Base-by-base conservation (phyloP, 2,113 vertebrate species). In the Osmerus eperlanus region DNA sequence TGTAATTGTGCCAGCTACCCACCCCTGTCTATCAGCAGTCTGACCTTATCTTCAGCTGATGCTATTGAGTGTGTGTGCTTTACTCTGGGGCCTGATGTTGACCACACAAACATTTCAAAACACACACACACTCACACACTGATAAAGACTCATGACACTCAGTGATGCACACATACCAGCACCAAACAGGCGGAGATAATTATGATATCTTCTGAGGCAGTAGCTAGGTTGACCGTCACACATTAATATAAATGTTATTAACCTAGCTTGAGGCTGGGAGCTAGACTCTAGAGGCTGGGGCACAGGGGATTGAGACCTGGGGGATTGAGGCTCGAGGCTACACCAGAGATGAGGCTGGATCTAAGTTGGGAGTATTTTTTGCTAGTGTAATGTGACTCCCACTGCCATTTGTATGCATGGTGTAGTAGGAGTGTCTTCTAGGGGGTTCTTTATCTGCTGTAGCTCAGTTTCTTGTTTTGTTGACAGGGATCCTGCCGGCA, bases 401-500 rank as follows among this genome's bases (percentile, higher is more conserved):
- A 14, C 60, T 72, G 69, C 73, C 59, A 25, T 59, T 72, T 54
- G 58, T 65, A 8, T 63, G 70, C 70, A 63, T 66, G 68, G 51
- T 66, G 32, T 15, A 60, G 41, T 54, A 58, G 21, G 14, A 62
- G 54, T 4, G 9, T 15, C 54, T 56, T 18, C 32, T 59, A 36
- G 41, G 18, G 19, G n/a, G 23, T 29, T 54, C 56, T 77, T 84
- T 59, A 11, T 61, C 59, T 8, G n/a, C 47, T 59, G n/a, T 25
- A 56, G 68, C 74, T 73, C 52, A 61, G 47, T 58, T 61, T 36
- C 51, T 28, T 62, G 23, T 25, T 55, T 36, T 51, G 3, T 65
- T 62, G 68, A 54, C 71, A 60, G 75, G 82, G 72, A 78, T 75
- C 51, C 72, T 63, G 71, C 78, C 77, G 81, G 75, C 70, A 80